A percentile compares a stretch with the other conserved stretches of the same genome.
Conservation (phyloP, 2,888 invertebrate species). For the Callyntrura sp. region DNA sequence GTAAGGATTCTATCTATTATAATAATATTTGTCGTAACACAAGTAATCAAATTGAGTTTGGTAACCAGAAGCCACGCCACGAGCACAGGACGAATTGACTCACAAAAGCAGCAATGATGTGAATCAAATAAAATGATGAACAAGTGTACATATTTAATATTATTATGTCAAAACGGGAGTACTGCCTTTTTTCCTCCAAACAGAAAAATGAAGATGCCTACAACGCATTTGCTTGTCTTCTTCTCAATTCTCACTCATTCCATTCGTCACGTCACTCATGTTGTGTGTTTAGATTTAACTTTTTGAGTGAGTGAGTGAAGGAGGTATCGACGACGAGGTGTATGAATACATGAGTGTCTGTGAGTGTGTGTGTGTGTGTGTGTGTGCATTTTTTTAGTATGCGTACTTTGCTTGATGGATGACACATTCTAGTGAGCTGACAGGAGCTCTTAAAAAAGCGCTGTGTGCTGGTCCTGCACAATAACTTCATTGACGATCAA, state of each 20-base stretch:
- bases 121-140: not conserved
- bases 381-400: too few species aligned
- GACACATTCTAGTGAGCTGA: constrained; percentile 57
- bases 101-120: not conserved
- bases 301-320: not conserved
- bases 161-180: constrained; percentile 20
- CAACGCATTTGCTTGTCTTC: not conserved
- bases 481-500: constrained; percentile 12
- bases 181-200: not conserved
- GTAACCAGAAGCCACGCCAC: constrained; percentile 14
- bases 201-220: not conserved
- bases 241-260: constrained; percentile 45
- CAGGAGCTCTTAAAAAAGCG: constrained; percentile 53
- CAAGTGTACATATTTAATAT: not conserved
- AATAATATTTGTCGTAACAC: too few species aligned
- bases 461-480: constrained; percentile 51
- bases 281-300: too few species aligned
- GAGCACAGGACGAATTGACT: not conserved
- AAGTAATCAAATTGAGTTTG: not conserved
- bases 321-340: not conserved
- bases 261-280: constrained; percentile 41
- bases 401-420: constrained; percentile 39
- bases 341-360: not conserved
- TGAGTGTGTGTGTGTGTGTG: constrained; percentile 17
- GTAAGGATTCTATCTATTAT: not conserved